Evolutionary conservation across 2,113 vertebrate genomes (phyloP).

Genomic region (Neotoma lepida): DNA sequence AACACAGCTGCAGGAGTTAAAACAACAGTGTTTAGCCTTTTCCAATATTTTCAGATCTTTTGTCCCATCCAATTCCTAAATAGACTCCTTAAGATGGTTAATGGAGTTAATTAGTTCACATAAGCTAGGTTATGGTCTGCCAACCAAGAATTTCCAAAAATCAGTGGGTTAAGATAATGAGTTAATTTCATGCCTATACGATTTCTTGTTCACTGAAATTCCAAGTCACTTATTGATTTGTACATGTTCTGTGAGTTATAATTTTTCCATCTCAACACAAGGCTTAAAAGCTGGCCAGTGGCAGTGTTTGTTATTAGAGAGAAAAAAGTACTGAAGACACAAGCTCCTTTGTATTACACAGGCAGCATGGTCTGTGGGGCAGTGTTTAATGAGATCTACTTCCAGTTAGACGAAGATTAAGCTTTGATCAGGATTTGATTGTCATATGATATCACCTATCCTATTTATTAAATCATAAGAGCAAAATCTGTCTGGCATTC

Average conservation of each 20-base stretch:
- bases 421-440: not conserved
- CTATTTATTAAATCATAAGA: not conserved
- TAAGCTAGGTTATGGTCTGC: not conserved
- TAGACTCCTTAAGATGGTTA: slow-evolving; percentile 10
- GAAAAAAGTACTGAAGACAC: not conserved
- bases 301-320: not conserved
- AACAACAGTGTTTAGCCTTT: slow-evolving; percentile 33
- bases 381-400: not conserved
- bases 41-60: slow-evolving; percentile 30
- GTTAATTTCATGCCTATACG: not conserved
- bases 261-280: not conserved
- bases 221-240: not conserved
- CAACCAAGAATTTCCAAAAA: not conserved
- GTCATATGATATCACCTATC: not conserved
- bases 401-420: not conserved
- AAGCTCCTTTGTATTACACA: not conserved
- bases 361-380: accelerated
- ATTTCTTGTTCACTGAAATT: slow-evolving; percentile 9
- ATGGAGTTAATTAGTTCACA: slow-evolving; percentile 52
- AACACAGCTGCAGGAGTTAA: slow-evolving; percentile 67
- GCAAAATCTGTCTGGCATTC: not conserved
- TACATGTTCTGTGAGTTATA: not conserved
- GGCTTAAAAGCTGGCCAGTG: not conserved
- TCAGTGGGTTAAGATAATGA: not conserved
- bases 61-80: slow-evolving; percentile 30